Base-by-base conservation (phyloP, 2,113 vertebrate species). In the Periophthalmus modestus region DNA sequence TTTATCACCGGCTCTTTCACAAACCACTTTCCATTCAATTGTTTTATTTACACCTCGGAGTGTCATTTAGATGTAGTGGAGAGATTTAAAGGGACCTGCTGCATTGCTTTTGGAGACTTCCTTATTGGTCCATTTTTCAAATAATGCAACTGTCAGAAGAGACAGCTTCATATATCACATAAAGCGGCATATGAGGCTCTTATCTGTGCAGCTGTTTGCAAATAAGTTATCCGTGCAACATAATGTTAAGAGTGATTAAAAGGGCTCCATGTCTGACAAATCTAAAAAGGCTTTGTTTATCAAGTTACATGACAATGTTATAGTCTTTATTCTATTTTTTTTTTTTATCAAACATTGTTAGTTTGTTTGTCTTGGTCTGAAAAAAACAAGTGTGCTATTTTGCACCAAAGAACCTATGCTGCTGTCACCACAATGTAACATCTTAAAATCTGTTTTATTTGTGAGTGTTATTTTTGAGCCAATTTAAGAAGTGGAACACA, bases 1-100 rank as follows among this genome's bases (percentile, higher is more conserved):
- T 85, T 89, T 88, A 89, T 75, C 81, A 69, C 82, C 93, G 93
- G 94, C 94, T 92, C 87, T 92, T 92, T 52, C 78, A 65, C 47
- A 16, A 83, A 79, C 72, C 66, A 73, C 93, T 94, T 92, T 91
- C 82, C 79, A 85, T 75, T 88, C 72, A 69, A 0, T 72, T 91
- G 82, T 39, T 76, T 87, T 89, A 91, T 92, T 91, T 90, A 91
- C 77, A 83, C 83, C 82, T 86, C 83, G 74, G 84, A 86, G 87
- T 86, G 74, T 84, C 72, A 67, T 80, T 72, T 73, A 68, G 84
- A 83, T 78, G 67, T 72, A 75, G 68, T 19, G 13, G 65, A 69
- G 78, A 85, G 89, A 93, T 89, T 87, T 91, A 87, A 85, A 68
- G 73, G 78, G 69, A 73, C 23, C 62, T 0, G 13, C 58, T 52